phyloP scores from a whole-genome alignment of 2,888 invertebrate species.

The Cheilosia grossa region DNA sequence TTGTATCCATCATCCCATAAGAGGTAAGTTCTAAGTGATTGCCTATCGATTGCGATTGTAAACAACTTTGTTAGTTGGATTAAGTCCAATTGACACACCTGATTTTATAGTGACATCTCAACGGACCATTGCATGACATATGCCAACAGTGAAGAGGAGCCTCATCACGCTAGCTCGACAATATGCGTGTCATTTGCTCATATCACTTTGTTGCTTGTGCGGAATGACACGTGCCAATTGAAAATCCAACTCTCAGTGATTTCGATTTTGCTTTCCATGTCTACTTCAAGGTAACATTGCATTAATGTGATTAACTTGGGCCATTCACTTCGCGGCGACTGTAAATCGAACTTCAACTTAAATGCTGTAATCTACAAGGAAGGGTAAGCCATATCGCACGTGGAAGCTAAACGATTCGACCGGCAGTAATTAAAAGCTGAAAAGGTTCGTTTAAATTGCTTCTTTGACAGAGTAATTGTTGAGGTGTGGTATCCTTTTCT shows the following conservation, averaged over 20 bases:
- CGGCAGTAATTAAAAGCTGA: background rate
- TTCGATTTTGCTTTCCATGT: background rate
- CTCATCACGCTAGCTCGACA: background rate
- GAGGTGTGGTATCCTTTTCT: constrained; percentile 29
- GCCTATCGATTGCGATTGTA: constrained; percentile 33
- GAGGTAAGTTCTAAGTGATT: constrained; percentile 38
- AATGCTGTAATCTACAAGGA: background rate
- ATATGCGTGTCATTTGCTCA: constrained; percentile 4
- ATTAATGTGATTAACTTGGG: constrained; percentile 6
- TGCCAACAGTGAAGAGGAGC: constrained; percentile 22
- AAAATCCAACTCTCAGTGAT: background rate
- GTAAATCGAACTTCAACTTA: background rate
- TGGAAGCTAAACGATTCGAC: background rate
- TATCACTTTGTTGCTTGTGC: constrained; percentile 3
- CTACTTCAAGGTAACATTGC: background rate
- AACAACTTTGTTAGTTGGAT: constrained; percentile 33
- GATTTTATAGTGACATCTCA: constrained; percentile 15
- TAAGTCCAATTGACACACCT: constrained; percentile 29
- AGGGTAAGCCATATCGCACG: background rate
- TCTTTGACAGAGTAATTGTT: constrained; percentile 22
- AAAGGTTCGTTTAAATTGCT: constrained; percentile 33
- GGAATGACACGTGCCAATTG: background rate
- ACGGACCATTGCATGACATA: constrained; percentile 39
- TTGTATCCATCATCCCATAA: constrained; percentile 16
- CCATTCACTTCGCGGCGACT: constrained; percentile 4